Percentiles rank a stretch among this genome's conserved stretches.
phyloP scores from a whole-genome alignment of 2,888 invertebrate species.

The Chrysodeixis includens region DNA sequence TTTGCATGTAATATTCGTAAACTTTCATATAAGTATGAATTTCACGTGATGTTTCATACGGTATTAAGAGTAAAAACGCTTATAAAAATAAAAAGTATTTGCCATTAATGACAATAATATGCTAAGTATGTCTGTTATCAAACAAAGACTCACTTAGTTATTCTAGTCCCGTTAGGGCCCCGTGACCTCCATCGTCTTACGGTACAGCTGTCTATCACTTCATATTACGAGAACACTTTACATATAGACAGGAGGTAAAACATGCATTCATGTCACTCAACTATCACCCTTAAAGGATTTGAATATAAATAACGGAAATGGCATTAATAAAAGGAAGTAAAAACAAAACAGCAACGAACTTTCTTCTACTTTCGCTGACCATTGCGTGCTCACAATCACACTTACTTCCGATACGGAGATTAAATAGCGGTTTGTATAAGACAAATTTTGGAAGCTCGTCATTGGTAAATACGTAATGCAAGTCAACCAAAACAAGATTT shows the following conservation, averaged over 20 bases:
- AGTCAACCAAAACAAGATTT: conserved; percentile 49
- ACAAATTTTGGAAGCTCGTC: conserved; percentile 18
- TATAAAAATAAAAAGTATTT: conserved; percentile 15
- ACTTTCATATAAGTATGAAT: background rate
- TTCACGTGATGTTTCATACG: background rate
- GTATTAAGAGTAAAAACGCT: background rate
- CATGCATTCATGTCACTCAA: background rate
- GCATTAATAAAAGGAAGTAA: background rate
- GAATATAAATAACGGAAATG: conserved; percentile 5
- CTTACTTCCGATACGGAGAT: background rate
- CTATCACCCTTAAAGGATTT: background rate
- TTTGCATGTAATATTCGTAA: background rate
- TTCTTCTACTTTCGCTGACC: background rate
- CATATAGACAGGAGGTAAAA: background rate
- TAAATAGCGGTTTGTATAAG: conserved; percentile 15
- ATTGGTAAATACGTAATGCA: conserved; percentile 10
- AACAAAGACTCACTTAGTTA: conserved; percentile 26
- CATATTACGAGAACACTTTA: background rate
- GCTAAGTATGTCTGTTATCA: conserved; percentile 19
- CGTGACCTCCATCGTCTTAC: conserved; percentile 27
- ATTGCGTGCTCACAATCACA: background rate
- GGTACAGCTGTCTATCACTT: conserved; percentile 16
- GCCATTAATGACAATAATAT: conserved; percentile 10
- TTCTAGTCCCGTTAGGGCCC: conserved; percentile 38
- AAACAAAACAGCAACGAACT: background rate